These are phyloP conservation scores for Nicator chloris DNA, from an alignment of 2,113 vertebrate genomes.

Conservation along the genomic window DNA sequence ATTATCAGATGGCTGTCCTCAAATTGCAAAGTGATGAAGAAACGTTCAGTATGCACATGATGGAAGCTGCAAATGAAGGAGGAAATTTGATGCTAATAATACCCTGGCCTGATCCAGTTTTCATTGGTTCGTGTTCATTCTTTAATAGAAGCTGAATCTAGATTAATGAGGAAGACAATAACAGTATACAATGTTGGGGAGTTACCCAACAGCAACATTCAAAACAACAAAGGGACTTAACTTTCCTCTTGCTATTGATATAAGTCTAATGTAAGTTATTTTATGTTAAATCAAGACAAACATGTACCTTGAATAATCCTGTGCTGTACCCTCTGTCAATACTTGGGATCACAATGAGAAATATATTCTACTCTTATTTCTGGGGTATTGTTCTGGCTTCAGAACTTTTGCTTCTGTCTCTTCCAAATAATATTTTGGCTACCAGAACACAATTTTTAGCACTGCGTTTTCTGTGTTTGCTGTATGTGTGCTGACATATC, in stretches of 20 bases:
- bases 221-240: neutral
- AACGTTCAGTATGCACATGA: neutral
- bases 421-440: neutral
- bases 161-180: conserved; percentile 18
- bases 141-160: neutral
- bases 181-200: neutral
- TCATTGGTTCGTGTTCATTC: neutral
- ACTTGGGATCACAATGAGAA: neutral
- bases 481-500: neutral
- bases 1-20: neutral
- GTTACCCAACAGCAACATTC: neutral
- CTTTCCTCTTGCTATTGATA: neutral
- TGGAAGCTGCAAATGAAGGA: neutral
- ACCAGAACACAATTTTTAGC: neutral
- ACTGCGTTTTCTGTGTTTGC: neutral
- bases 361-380: neutral
- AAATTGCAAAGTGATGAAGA: neutral
- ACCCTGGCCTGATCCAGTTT: neutral
- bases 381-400: neutral
- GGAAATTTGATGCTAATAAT: conserved; percentile 7
- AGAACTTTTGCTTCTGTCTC: neutral
- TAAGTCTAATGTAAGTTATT: neutral
- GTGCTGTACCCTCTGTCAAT: neutral
- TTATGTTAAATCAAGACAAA: neutral
- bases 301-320: neutral